Evolutionary conservation across 2,797 vertebrate species (phyloP), one percentile per base, ranked within the genome.

Genomic region (Oreochromis mossambicus): DNA sequence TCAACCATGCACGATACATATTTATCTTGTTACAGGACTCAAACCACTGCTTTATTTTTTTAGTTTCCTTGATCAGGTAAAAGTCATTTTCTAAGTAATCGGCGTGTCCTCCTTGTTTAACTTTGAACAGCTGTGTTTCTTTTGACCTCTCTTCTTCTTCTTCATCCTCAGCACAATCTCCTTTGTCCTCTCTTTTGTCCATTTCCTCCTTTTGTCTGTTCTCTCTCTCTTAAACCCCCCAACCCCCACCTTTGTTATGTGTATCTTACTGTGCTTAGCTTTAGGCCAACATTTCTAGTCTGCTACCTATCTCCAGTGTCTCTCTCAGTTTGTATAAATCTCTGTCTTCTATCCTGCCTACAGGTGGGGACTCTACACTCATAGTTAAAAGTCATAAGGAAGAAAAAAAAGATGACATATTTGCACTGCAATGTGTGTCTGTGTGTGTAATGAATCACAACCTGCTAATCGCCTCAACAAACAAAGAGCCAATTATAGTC

Each of bases 341-440:
- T 84, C 36, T 78, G 79, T 84, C 55, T 24, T 3, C 55, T 3
- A 3, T 82, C 61, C 58, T 88, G 89, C 92, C 92, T 91, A 88
- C 80, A 87, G 87, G 91, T 88, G 54, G 68, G 13, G 79, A 68
- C 70, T 83, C 76, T 50, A 8, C 24, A 5, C 43, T 55, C 46
- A 61, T 58, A 83, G 32, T 63, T 54, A 84, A 34, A 52, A 52
- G 38, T 80, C 51, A 81, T 75, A 29, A 38, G 82, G 29, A 26
- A 8, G 17, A 73, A 17, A 79, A 10, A 50, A 24, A 76, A 21
- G 6, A 82, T 79, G 50, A 76, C 66, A 79, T 81, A 86, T 87
- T 85, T 75, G 41, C n/a, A 87, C 46, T 50, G 17, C 4, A 5
- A 12, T 24, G 11, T 51, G n/a, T 68, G 10, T 63, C 32, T 14